Conservation (phyloP, 2,888 invertebrate species). For the Cantharis nigra region DNA sequence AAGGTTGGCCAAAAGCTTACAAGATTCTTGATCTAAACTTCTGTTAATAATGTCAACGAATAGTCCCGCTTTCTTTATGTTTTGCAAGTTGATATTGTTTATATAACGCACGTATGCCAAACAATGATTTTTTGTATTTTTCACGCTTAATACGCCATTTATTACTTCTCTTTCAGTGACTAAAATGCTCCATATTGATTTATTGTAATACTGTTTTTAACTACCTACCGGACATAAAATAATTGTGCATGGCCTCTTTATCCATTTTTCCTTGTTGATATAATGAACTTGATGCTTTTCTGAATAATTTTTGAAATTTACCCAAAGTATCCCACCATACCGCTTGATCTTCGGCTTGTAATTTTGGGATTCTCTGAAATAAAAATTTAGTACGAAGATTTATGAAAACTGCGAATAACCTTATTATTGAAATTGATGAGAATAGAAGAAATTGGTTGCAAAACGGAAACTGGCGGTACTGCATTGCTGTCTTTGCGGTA, state of each 20-base stretch:
- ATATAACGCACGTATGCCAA: conserved; percentile 94
- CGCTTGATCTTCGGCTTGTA: conserved; percentile 95
- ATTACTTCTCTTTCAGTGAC: conserved; percentile 98
- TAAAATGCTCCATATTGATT: conserved; percentile 51
- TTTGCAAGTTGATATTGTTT: conserved; percentile 95
- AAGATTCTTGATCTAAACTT: conserved; percentile 91
- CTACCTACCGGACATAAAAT: conserved; percentile 92
- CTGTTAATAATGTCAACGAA: conserved; percentile 94
- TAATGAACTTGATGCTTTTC: conserved; percentile 89
- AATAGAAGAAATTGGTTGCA: conserved; percentile 97
- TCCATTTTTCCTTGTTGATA: conserved; percentile 84
- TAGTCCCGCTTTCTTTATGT: conserved; percentile 89
- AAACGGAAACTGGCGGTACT: conserved; percentile 90
- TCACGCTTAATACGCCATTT: conserved; percentile 90
- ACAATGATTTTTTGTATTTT: conserved; percentile 94
- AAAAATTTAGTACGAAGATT: not conserved
- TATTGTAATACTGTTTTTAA: not conserved
- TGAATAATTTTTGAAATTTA: conserved; percentile 92
- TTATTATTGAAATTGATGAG: conserved; percentile 97
- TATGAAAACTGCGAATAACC: conserved; percentile 59
- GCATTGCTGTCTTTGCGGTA: conserved; percentile 96
- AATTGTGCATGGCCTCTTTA: conserved; percentile 94
- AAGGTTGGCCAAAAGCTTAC: conserved; percentile 83
- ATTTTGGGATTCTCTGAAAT: conserved; percentile 83
- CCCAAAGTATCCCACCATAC: conserved; percentile 97